Conservation (phyloP, 1,140 invertebrate species). For the Triops longicaudatus region DNA sequence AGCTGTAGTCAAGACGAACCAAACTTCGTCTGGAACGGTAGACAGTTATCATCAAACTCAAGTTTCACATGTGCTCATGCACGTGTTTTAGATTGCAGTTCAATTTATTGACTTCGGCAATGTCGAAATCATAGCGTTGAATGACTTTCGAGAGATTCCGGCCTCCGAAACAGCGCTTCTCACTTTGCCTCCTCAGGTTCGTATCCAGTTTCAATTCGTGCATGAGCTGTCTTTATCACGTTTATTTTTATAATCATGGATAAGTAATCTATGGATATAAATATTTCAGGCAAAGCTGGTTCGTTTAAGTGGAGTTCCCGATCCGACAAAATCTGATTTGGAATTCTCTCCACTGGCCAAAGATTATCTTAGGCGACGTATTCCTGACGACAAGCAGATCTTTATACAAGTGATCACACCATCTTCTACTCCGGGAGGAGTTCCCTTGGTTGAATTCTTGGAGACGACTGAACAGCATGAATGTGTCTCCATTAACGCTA, state of each 20-base stretch:
- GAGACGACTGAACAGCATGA: background rate
- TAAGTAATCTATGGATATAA: background rate
- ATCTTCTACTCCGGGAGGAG: background rate
- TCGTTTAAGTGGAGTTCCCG: background rate
- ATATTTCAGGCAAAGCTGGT: background rate
- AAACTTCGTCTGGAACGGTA: background rate
- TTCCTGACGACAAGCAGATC: background rate
- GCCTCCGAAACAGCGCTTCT: background rate
- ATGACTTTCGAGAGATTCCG: background rate
- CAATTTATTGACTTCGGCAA: conserved; percentile 1
- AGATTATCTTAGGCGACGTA: background rate
- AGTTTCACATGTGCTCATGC: background rate
- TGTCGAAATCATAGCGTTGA: background rate
- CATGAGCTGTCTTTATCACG: no score
- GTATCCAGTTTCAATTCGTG: no score
- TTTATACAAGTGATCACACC: background rate
- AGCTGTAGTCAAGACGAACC: background rate
- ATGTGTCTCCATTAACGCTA: background rate
- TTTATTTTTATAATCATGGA: no score
- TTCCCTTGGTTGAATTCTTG: background rate
- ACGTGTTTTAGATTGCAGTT: background rate
- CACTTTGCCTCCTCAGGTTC: background rate
- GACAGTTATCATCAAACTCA: background rate
- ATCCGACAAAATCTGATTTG: background rate
- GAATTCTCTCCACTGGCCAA: background rate